Conservation (phyloP, 2,888 invertebrate genomes). For the Netelia virgata region DNA sequence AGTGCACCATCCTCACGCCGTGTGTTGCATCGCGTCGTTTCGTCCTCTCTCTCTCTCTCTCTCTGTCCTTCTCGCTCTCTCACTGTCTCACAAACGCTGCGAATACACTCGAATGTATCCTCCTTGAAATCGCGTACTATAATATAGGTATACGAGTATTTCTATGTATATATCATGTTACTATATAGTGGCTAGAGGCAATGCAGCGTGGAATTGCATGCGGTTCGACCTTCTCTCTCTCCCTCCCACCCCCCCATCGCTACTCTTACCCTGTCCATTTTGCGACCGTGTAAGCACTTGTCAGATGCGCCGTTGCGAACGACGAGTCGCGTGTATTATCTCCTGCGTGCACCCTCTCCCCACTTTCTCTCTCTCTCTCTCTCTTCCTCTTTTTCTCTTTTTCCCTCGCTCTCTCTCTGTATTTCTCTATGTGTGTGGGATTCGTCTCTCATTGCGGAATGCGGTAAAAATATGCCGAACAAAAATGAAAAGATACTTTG, state of each 20-base stretch:
- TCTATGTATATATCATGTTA: slow-evolving; percentile 20
- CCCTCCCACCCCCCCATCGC: neutral
- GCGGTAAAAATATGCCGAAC: slow-evolving; percentile 33
- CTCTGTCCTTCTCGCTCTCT: neutral
- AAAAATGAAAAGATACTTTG: neutral
- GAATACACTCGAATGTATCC: slow-evolving; percentile 32
- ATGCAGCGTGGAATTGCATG: slow-evolving; percentile 43
- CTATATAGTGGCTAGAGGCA: neutral
- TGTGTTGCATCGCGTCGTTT: neutral
- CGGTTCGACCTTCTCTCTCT: slow-evolving; percentile 21
- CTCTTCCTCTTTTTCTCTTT: too few relatives aligned
- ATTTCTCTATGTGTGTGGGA: slow-evolving; percentile 29
- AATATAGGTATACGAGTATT: too few relatives aligned
- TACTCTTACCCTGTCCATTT: neutral
- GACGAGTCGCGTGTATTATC: slow-evolving; percentile 50
- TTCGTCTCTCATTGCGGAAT: slow-evolving; percentile 40
- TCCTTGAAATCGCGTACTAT: slow-evolving; percentile 2
- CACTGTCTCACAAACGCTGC: neutral
- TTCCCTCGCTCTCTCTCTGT: neutral
- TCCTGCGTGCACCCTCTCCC: neutral
- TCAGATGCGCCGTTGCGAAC: slow-evolving; percentile 32
- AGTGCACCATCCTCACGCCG: slow-evolving; percentile 66
- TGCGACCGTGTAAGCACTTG: slow-evolving; percentile 30
- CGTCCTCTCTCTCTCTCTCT: too few relatives aligned
- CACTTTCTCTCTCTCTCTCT: too few relatives aligned